Base-by-base conservation (phyloP, 1,140 invertebrate species). In the Caenorhabditis tropicalis region DNA sequence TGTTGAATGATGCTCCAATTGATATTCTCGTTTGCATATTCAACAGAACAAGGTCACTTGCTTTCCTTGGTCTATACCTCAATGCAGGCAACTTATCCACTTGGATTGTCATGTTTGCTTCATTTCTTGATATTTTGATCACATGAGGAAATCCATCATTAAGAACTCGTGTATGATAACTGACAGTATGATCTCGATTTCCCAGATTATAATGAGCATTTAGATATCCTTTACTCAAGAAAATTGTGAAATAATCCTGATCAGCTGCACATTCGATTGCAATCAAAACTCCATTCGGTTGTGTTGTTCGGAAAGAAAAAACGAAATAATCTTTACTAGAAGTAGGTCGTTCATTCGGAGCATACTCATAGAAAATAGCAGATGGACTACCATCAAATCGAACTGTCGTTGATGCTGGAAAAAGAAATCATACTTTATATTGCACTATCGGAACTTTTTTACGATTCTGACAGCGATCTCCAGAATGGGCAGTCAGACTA, bases 261-360 rank as follows among this genome's bases (percentile, higher is more conserved):
- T 90, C 89, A 0, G 89, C 89, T 3, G 86, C 81, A 53, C 88
- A 89, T 79, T 89, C 89, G 27, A 90, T 90, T 19, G 82, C 39
- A 9, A 89, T 82, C 0, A 89, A 82, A 5, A 89, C 89, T 19
- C 88, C 88, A 15, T 87, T 86, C 12, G 84, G 81, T 12, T 83
- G 56, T 7, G 60, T 82, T 1, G 88, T 90, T 70, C 65, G 81
- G 46, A 89, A 89, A 16, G 85, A 85, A 24, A 89, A 51, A 16
- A 89, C 88, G 12, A 90, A 60, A 33, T 65, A 85, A 56, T 89
- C 88, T 33, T 86, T 65, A 29, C 65, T 58, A 2, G 82, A 65
- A 3, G 65, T 84, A 1, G 87, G 87, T 31, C 56, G 84, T 31
- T 88, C 81, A 16, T 48, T 79, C 19, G 60, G 27, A 19, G 86